These are phyloP conservation scores for Oreochromis mossambicus DNA, from an alignment of 2,797 vertebrate genomes.

Conservation along the genomic window DNA sequence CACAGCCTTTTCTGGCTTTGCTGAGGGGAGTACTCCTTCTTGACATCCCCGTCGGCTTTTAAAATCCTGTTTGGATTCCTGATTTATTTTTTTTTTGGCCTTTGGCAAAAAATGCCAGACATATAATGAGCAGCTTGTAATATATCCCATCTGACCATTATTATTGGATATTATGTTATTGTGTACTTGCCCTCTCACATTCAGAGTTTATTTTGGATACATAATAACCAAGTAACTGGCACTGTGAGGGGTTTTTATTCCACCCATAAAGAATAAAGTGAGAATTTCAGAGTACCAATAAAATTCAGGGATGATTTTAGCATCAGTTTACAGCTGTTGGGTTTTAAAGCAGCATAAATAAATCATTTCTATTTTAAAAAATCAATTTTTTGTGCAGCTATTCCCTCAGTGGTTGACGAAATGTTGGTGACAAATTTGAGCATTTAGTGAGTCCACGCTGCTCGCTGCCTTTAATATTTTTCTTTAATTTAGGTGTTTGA, in stretches of 20 bases:
- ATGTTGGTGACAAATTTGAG: neutral
- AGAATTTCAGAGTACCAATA: neutral
- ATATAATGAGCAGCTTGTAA: neutral
- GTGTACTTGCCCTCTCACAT: neutral
- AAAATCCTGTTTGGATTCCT: too few species aligned
- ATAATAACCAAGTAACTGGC: neutral
- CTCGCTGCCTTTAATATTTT: neutral
- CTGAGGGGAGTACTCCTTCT: neutral
- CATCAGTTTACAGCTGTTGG: accelerated
- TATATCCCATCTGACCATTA: neutral
- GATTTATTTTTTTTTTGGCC: too few species aligned
- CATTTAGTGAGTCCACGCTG: neutral
- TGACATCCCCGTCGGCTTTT: neutral
- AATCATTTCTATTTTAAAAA: neutral
- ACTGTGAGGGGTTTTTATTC: neutral
- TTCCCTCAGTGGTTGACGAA: accelerated
- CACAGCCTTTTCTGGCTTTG: neutral
- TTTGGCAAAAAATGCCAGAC: too few species aligned
- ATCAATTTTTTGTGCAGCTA: accelerated
- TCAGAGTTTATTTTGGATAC: neutral
- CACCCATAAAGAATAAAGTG: neutral
- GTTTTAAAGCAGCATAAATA: neutral
- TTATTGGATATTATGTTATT: neutral
- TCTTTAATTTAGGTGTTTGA: neutral
- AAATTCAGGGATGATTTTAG: neutral